phyloP scores from a whole-genome alignment of 2,888 invertebrate species.

The Oasisia sp. region DNA sequence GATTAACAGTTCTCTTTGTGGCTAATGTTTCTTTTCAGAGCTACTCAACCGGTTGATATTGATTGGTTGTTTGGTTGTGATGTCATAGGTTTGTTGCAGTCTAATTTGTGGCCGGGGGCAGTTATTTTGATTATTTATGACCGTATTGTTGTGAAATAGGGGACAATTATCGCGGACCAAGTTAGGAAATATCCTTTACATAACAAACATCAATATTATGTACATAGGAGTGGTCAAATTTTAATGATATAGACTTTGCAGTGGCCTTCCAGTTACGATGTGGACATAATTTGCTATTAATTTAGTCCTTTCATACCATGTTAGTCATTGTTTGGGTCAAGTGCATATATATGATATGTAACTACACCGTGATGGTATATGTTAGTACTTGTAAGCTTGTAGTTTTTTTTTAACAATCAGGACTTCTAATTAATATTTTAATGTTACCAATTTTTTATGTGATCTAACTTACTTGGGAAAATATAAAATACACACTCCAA shows the following conservation, averaged over 20 bases:
- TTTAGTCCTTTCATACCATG: background rate
- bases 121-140: background rate
- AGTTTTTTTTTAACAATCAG: background rate
- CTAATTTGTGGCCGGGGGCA: background rate
- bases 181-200: background rate
- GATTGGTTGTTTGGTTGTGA: background rate
- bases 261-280: background rate
- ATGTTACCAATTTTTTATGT: background rate
- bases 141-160: background rate
- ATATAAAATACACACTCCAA: background rate
- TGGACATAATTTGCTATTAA: background rate
- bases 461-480: background rate
- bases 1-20: background rate
- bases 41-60: background rate
- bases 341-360: background rate
- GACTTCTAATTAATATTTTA: background rate
- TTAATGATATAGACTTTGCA: background rate
- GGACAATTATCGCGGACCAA: background rate
- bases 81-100: background rate
- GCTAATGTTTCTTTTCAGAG: background rate
- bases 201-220: background rate
- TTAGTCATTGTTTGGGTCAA: background rate
- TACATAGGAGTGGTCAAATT: background rate
- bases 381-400: no score
- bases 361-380: no score